Evolutionary conservation across 2,797 vertebrate genomes (phyloP), one percentile per base, ranked within the genome.

Genomic region (Cirrhinus mrigala): DNA sequence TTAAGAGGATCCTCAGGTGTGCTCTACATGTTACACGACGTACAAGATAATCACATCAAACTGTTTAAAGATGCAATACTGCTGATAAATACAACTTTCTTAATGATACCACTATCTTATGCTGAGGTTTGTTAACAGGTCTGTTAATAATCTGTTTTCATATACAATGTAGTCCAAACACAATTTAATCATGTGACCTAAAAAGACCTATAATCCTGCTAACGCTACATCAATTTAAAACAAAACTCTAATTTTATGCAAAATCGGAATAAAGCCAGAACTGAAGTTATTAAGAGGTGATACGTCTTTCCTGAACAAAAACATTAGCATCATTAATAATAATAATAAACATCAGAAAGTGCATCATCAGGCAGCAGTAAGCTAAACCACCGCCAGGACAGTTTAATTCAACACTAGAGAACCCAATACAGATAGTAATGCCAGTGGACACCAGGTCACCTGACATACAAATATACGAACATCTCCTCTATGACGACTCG

Each of bases 401-500:
- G 68, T 18, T 66, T n/a, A 66, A 44, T 76, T 52, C 52, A 69
- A 74, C 78, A 82, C 60, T 37, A 83, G 76, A 54, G 89, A 79
- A 62, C 29, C 37, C 27, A 44, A 87, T 56, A 58, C 79, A 90
- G 62, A 60, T 73, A 48, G 73, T 10, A 6, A 12, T 16, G 74
- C 52, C 60, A 64, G 54, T 74, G 12, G 89, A 85, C 40, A 87
- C 71, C 79, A 83, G 77, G 82, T 87, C 75, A 91, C 87, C 76
- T 70, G 70, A 89, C 84, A 64, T 84, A 69, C 37, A 64, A 82
- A 87, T 44, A 70, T 81, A 69, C 37, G 66, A 83, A 88, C 1
- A 12, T 62, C 68, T 85, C 18, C 66, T 62, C 64, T 60, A 18
- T 54, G 68, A 83, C 66, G 79, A 85, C 84, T 74, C 73, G 80